phyloP scores from a whole-genome alignment of 2,888 invertebrate genomes.

The Cerastis leucographa region DNA sequence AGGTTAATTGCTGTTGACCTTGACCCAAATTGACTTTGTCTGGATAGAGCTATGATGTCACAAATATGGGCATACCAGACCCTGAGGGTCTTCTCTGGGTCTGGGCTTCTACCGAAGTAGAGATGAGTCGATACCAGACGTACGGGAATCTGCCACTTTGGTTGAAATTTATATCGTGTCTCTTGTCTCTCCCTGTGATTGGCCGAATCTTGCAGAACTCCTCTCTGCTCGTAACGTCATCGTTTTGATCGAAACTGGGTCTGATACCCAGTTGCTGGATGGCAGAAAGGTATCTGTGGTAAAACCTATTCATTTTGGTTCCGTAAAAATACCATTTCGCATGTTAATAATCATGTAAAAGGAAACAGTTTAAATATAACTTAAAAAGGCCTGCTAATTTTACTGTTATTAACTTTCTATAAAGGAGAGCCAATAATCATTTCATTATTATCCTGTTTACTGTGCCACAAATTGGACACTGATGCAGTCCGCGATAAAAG shows the following conservation, averaged over 20 bases:
- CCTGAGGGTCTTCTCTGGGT: neutral
- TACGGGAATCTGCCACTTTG: neutral
- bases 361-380: neutral
- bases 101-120: neutral
- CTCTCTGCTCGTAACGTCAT: neutral
- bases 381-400: constrained; percentile 2
- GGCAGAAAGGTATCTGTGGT: neutral
- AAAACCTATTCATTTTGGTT: neutral
- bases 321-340: neutral
- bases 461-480: constrained; percentile 4
- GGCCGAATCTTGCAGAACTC: no score
- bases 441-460: constrained; percentile 20
- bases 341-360: neutral
- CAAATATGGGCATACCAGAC: neutral
- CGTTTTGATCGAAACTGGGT: neutral
- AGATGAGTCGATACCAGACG: neutral
- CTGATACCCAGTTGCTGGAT: neutral
- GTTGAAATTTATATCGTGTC: neutral
- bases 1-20: neutral
- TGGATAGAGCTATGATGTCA: neutral
- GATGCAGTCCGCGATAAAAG: constrained; percentile 39
- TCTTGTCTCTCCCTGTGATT: neutral
- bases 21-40: neutral
- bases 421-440: constrained; percentile 29
- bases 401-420: constrained; percentile 18